Evolutionary conservation across 2,797 vertebrate genomes (phyloP), one percentile per base, ranked within the genome.

Genomic region (Mormyrops attenuatus): DNA sequence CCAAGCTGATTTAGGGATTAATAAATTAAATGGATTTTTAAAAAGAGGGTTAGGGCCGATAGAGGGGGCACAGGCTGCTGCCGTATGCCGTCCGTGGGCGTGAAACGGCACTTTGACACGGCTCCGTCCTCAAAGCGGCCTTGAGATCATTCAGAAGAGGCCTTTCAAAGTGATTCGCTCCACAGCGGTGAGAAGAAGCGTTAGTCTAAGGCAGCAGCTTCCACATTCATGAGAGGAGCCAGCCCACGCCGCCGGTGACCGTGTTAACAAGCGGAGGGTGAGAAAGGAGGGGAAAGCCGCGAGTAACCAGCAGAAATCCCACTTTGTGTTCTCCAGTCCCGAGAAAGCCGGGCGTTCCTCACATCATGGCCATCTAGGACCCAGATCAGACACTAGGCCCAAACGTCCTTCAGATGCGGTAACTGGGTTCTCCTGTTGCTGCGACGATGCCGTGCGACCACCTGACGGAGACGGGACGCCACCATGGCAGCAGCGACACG

Each of bases 101-200:
- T 80, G 38, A 80, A 85, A 85, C 20, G 9, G 22, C 20, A 11
- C 5, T 73, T 30, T 22, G 50, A 87, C 15, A 41, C 34, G 17
- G 85, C 50, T 57, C 53, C 26, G 17, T 55, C 50, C 17, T 87
- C 50, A 20, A 41, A 34, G 17, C 26, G n/a, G 9, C 22, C 38
- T 63, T 89, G 53, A 89, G 77, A 26, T 66, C 60, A 49, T 66
- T 85, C 82, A 63, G 55, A 22, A 50, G 34, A 77, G 66, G 66
- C 15, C 88, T 88, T 77, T 53, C 6, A 77, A 80, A 55, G 88
- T n/a, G 5, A 60, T 22, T 20, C 22, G 52, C 69, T 89, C 66
- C 50, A 41, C 20, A 22, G 34, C 7, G n/a, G 85, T 66, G 55
- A 60, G 30, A 55, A 53, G 41, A 84, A 9, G 15, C 50, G 60